Evolutionary conservation across 2,888 invertebrate species (phyloP).

Genomic region (Lottia scabra): DNA sequence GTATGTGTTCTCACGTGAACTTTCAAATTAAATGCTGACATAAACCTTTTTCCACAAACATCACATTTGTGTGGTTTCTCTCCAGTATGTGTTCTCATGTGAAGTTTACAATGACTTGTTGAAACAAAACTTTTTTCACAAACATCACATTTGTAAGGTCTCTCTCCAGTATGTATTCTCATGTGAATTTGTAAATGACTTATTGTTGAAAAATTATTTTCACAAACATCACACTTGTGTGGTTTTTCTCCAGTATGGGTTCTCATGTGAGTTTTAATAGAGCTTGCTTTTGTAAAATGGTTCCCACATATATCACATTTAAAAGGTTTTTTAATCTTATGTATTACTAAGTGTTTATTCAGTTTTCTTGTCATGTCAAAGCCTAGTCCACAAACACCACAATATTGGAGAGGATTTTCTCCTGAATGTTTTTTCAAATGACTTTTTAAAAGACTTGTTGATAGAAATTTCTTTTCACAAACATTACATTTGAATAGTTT

Average conservation of each 20-base stretch:
- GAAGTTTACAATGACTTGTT: too few species aligned
- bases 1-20: too few species aligned
- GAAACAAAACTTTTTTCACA: background rate
- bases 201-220: background rate
- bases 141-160: background rate
- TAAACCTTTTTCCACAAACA: too few species aligned
- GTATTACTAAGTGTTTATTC: background rate
- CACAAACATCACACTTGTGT: background rate
- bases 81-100: too few species aligned
- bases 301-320: background rate
- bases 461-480: background rate
- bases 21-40: too few species aligned
- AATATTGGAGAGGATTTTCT: background rate
- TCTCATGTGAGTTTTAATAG: background rate
- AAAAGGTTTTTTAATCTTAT: background rate
- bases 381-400: background rate
- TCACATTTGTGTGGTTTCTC: too few species aligned
- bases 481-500: background rate
- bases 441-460: background rate
- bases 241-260: background rate
- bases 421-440: background rate
- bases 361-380: background rate
- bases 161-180: background rate
- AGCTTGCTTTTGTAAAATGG: background rate
- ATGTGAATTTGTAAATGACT: background rate